Evolutionary conservation across 1,140 invertebrate species (phyloP).

Genomic region (Neuroterus valhalla): DNA sequence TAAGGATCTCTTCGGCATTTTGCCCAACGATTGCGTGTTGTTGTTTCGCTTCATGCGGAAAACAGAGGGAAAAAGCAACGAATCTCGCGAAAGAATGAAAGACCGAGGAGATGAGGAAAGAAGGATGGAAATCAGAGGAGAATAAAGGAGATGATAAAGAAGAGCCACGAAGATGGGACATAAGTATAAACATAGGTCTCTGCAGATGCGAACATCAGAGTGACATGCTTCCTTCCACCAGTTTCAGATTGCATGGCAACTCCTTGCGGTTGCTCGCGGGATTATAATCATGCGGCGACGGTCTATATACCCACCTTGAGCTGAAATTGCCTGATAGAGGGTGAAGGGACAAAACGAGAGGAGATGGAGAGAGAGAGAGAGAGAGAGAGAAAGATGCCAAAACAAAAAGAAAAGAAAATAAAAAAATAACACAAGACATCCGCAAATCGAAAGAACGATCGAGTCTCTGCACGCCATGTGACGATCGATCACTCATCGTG

Average conservation of each 20-base stretch:
- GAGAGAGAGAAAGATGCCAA: neutral
- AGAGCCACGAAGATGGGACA: slow-evolving; percentile 43
- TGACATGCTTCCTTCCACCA: slow-evolving; percentile 58
- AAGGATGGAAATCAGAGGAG: slow-evolving; percentile 35
- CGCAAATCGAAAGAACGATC: slow-evolving; percentile 26
- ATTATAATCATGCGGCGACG: slow-evolving; percentile 52
- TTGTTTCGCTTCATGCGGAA: slow-evolving; percentile 24
- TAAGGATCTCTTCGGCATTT: slow-evolving; percentile 2
- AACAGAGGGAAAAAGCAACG: slow-evolving; percentile 6
- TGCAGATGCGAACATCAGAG: slow-evolving; percentile 48
- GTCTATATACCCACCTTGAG: slow-evolving; percentile 43
- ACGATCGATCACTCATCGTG: slow-evolving; percentile 28
- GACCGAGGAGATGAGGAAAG: slow-evolving; percentile 7
- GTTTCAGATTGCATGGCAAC: slow-evolving; percentile 53
- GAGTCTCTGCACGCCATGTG: slow-evolving; percentile 25
- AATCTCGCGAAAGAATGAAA: neutral
- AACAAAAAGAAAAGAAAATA: neutral
- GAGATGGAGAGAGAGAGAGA: neutral
- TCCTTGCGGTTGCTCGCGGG: slow-evolving; percentile 47
- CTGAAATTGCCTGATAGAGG: slow-evolving; percentile 33
- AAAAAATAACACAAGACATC: slow-evolving; percentile 6
- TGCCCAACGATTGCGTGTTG: slow-evolving; percentile 28
- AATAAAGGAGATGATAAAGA: slow-evolving; percentile 47
- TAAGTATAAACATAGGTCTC: slow-evolving; percentile 52
- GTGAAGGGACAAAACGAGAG: neutral